Evolutionary conservation across 2,113 vertebrate genomes (phyloP), one percentile per base, ranked within the genome.

Genomic region (Silurus meridionalis): DNA sequence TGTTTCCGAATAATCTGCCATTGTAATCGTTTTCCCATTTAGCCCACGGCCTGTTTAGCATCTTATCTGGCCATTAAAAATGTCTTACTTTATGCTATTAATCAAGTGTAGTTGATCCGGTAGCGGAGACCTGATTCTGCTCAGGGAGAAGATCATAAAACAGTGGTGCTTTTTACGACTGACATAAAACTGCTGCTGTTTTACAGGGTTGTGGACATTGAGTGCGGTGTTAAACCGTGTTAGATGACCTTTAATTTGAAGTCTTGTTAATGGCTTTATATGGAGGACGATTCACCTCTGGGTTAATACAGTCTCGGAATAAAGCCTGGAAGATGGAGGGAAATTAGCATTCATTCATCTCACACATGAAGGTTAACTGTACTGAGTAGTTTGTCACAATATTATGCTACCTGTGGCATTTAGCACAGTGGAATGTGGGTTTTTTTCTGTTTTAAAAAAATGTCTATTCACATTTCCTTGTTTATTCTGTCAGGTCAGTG

Each of bases 31-130:
- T 69, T 79, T 69, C 84, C 63, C 84, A 55, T 80, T 80, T 48
- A 67, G 75, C 84, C 37, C 23, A 37, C 66, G 28, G 37, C 48
- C 84, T 86, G 28, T 83, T 71, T 75, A 80, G 80, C 88, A 83
- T 83, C 83, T 86, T 75, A 84, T 48, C 85, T 50, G 21, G 25
- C 69, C 14, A 11, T 84, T 60, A 87, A 86, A 77, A 83, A 83
- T 23, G 72, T 63, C 85, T 21, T 57, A 19, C 80, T 81, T 87
- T 82, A 77, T 84, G 84, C 67, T 80, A 84, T 87, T 82, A 87
- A 82, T 87, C 81, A 83, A 79, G 37, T 84, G 57, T 81, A 71
- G 64, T 37, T 58, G 71, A 71, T 80, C 78, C 21, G 46, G 66
- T 69, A 85, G 61, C 67, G 55, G 69, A 60, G 66, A 89, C 72